A percentile compares a stretch with the other conserved stretches of the same genome.
Evolutionary conservation across 2,113 vertebrate genomes (phyloP).

Genomic region (Tyto alba): DNA sequence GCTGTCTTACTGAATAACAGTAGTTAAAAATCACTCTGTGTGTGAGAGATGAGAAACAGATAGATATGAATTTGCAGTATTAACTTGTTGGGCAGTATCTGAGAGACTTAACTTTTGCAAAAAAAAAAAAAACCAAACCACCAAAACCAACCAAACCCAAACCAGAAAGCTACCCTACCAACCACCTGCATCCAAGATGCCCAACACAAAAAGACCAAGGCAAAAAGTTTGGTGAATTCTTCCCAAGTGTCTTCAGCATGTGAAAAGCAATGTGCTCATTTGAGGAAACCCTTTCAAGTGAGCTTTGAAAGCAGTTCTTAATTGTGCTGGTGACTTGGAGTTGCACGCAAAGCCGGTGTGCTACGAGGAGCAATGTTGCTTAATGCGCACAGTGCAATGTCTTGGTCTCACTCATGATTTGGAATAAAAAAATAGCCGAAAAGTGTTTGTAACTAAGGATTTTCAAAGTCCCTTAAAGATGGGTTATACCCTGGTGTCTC

Average conservation of each 20-base stretch:
- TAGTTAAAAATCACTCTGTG: background rate
- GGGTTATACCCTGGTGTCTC: background rate
- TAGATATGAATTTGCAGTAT: background rate
- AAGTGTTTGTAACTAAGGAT: background rate
- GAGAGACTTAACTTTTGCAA: background rate
- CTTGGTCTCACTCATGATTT: accelerated
- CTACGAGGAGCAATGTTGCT: accelerated
- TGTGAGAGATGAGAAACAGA: background rate
- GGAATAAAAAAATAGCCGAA: background rate
- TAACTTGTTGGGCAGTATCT: background rate
- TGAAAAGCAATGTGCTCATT: accelerated
- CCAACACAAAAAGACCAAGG: background rate
- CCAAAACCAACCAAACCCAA: background rate
- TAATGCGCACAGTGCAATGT: accelerated
- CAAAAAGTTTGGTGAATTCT: background rate
- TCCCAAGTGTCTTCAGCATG: accelerated
- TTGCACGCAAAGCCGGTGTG: accelerated
- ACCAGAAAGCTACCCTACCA: no score
- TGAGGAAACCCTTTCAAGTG: background rate
- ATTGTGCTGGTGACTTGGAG: background rate
- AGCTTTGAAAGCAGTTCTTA: background rate
- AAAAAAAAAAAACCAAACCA: background rate
- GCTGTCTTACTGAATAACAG: background rate
- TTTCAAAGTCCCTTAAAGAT: background rate
- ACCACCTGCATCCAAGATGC: no score